Base-by-base conservation (phyloP, 2,888 invertebrate genomes). In the Caenorhabditis becei region DNA sequence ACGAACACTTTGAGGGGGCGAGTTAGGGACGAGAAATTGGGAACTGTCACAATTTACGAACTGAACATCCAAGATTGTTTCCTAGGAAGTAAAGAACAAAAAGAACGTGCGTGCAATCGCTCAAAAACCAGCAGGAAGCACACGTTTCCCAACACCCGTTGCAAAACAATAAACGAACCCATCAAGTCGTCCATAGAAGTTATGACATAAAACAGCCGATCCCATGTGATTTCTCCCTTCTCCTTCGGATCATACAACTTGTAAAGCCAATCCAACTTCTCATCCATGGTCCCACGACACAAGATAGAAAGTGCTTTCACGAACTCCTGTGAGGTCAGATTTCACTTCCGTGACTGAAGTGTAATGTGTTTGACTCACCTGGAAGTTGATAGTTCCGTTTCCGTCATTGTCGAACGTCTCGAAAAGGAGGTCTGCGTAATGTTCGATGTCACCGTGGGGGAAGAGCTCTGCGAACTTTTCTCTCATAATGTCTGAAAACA, bases 151-250 rank as follows among this genome's bases (percentile, higher is more conserved):
- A n/a, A n/a, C n/a, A n/a, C n/a, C n/a, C n/a, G n/a, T n/a, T n/a
- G n/a, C n/a, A n/a, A n/a, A 32, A 10, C 5, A 14, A 41, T 14
- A 41, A 49, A 54, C 56, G 26, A 14, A 72, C 89, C 89, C 69
- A 89, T 87, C 8, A 89, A 69, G 67, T 89, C 89, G 49, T 89
- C 88, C 71, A 87, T 87, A 3, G 89, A 88, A n/a, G 87, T 89
- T 20, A 89, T 85, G 0, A 89, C 86, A 77, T 88, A 87, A 49
- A 86, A 82, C 24, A 89, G 80, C 1, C 89, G 82, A 67, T 89
- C 85, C 88, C 89, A 89, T 14, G 87, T 86, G 35, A 89, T 81
- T 61, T 85, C 84, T 0, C 89, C 89, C 44, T 71, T 83, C 4
- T 83, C 83, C 54, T 85, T 84, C 2, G 89, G 89, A 71, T 89